Base-by-base conservation (phyloP, 2,113 vertebrate genomes). In the Gambusia affinis region DNA sequence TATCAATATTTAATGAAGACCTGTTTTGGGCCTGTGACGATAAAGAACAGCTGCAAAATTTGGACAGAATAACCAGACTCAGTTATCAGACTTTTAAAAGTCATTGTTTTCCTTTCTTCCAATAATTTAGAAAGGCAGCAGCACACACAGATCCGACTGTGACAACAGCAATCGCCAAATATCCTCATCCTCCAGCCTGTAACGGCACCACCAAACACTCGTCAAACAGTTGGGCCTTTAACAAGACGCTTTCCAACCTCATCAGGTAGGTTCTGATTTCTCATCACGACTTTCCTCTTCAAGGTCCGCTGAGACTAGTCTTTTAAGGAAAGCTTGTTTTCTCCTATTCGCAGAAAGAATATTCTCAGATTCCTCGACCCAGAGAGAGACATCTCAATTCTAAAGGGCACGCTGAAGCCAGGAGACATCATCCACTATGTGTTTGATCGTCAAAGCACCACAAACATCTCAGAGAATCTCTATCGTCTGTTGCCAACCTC, bases 401-500 rank as follows among this genome's bases (percentile, higher is more conserved):
- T 99, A 60, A 98, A 97, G 91, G 97, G 97, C 66, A 97, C 95
- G 0, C 93, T 98, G 92, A 97, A 97, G 87, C 96, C 96, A 0
- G 98, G 98, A 22, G 98, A 98, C 72, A 89, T 98, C 66, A 95
- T 99, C 88, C 98, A 99, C 90, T 99, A 99, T 0, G 95, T 99
- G 47, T 97, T 99, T 73, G 97, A 99, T 92, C 94, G 97, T 70
- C 97, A 96, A 89, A 98, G 97, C 94, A 98, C 97, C 31, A 97
- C 97, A 88, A 99, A 98, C 2, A 96, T 99, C 69, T 97, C 97
- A 0, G 96, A 97, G 82, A 98, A 97, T 90, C 94, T 99, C 68
- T 98, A 99, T 0, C 95, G 95, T 72, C 96, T 99, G n/a, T 87
- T 99, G 62, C 97, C 97, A 30, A 94, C 95, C 0, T 94, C 88